Base-by-base conservation (phyloP, 2,888 invertebrate genomes). In the Labia minor region DNA sequence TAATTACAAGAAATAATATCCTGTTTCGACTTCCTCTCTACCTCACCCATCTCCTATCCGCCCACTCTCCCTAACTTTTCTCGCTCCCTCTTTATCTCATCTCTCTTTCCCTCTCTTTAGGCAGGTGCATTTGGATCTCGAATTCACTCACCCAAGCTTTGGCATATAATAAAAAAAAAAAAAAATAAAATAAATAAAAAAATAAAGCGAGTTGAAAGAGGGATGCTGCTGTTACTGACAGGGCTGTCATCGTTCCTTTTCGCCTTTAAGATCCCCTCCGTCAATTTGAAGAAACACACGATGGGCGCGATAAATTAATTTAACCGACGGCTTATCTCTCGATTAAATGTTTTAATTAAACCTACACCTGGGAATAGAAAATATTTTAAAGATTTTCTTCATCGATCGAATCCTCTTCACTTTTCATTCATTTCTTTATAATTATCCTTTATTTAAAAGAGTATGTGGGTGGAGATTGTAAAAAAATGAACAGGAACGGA, bases 1-100 rank as follows among this genome's bases (percentile, higher is more conserved):
- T 49, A 49, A 49, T 49, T 49, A 49, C 49, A 49, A 49, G 49
- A 49, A 49, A 49, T 49, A 49, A 49, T 49, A 49, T 49, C 49
- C 14, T 49, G 49, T 49, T n/a, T 14, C 26, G 26, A n/a, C n/a
- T n/a, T n/a, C n/a, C n/a, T n/a, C n/a, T n/a, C n/a, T n/a, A n/a
- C n/a, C n/a, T n/a, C n/a, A n/a, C 33, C 33, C 33, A 8, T 33
- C 33, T 11, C 33, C 33, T 11, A 33, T 6, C 6, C 11, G 33
- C 6, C 33, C 11, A 11, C 33, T 33, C 33, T 33, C n/a, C n/a
- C n/a, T 33, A 11, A 8, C 33, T 33, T 33, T 33, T 33, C 33
- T 33, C 33, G 6, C 33, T 11, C 33, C 33, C 6, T 11, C 33
- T 11, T 11, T 11, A 33, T 33, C 33, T 8, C 33, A 8, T 11